Base-by-base conservation (phyloP, 2,797 vertebrate genomes). In the Danio jaintianensis region DNA sequence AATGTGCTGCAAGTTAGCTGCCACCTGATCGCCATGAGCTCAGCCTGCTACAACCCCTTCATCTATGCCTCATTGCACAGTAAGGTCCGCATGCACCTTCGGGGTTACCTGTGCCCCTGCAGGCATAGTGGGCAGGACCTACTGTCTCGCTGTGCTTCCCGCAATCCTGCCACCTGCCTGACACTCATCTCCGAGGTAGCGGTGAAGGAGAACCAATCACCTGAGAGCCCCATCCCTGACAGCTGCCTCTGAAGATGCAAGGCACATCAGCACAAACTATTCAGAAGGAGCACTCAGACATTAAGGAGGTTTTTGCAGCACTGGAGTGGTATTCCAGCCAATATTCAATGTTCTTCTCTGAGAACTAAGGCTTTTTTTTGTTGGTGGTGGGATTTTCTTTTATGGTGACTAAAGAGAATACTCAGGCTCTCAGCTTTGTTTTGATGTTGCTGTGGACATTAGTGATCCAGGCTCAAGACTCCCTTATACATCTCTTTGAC, bases 11-110 rank as follows among this genome's bases (percentile, higher is more conserved):
- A 95, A 83, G 90, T 94, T 59, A 92, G 90, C 86, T 95, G 93
- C 84, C 94, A 95, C 82, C 87, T 95, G 80, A 88, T 94, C 71
- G 94, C 94, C 2, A 94, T 94, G 94, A 94, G 93, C 84, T 95
- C 94, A 6, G 89, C 93, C 0, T 94, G 94, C 82, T 95, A 94
- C 88, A 95, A 94, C 84, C 94, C 94, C 6, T 95, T 94, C 84
- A 94, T 95, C 89, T 95, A 95, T 9, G 94, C 94, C 72, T 94
- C 93, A 0, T 89, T 95, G 84, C 93, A 94, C 87, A 94, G 90
- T 88, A 95, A 94, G 84, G 90, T 94, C 38, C 90, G 93, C 58
- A 84, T 91, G 84, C 93, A 93, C 79, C 87, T 95, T 59, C 88
- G 79, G 36, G 88, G 90, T 43, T 90, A 91, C 86, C 82, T 94